Percentiles rank a stretch among this genome's conserved stretches.
These are phyloP conservation scores for Scylla paramamosain DNA, from an alignment of 1,140 invertebrate genomes.

Conservation along the genomic window DNA sequence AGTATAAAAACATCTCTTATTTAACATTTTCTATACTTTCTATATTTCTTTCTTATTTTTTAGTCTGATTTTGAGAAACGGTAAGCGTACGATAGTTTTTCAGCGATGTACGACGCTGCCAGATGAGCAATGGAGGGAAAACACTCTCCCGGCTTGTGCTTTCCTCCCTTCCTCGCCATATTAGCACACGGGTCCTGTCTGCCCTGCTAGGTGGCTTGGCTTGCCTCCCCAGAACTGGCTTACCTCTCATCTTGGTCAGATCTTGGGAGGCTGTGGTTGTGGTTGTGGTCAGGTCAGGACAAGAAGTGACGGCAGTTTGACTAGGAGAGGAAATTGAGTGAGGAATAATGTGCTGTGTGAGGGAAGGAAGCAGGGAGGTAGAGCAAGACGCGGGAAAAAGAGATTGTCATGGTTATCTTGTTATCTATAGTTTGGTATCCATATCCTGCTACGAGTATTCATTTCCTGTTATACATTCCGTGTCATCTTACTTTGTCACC, in stretches of 20 bases:
- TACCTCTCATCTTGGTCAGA: not conserved
- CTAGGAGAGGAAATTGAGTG: not conserved
- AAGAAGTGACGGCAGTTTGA: not conserved
- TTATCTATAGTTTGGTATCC: too few species aligned
- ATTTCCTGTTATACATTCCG: too few species aligned
- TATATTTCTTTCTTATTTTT: not conserved
- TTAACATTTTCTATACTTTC: not conserved
- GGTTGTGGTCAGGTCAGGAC: not conserved
- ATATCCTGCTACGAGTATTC: too few species aligned
- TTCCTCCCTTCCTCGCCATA: not conserved
- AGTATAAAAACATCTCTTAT: too few species aligned
- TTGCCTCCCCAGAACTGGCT: not conserved
- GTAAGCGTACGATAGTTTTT: not conserved
- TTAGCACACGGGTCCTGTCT: not conserved
- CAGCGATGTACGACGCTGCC: not conserved
- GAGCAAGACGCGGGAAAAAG: too few species aligned
- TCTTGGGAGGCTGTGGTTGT: not conserved
- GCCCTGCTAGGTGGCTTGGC: not conserved
- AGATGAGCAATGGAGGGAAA: not conserved
- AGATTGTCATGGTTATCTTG: too few species aligned
- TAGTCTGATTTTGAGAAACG: not conserved
- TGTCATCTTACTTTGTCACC: too few species aligned
- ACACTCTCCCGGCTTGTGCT: not conserved
- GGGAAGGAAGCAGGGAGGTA: too few species aligned
- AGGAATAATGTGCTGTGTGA: not conserved